These are phyloP conservation scores for Tortrix viridana DNA, from an alignment of 2,888 invertebrate species.

Conservation along the genomic window DNA sequence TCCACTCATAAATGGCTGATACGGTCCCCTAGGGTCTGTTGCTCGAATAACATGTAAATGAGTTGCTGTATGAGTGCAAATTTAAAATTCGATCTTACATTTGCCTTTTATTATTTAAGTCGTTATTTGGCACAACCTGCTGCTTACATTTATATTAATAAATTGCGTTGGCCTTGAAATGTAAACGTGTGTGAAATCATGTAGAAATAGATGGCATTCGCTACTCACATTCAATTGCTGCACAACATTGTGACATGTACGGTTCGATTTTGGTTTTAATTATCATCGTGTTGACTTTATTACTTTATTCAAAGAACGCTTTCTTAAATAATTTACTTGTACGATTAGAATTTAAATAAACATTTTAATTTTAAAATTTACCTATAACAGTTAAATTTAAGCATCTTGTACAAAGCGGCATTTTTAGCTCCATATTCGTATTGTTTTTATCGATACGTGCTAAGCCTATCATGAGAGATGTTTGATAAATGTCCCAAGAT, in stretches of 20 bases:
- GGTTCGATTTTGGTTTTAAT: too few relatives aligned
- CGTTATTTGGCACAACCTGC: constrained; percentile 2
- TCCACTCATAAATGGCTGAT: constrained; percentile 82
- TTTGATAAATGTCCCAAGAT: constrained; percentile 48
- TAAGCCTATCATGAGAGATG: constrained; percentile 39
- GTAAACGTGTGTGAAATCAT: too few relatives aligned
- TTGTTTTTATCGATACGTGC: constrained; percentile 36
- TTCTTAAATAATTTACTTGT: too few relatives aligned
- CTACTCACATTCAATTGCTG: too few relatives aligned
- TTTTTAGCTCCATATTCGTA: constrained; percentile 10
- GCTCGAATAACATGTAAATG: constrained; percentile 83
- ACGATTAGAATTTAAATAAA: too few relatives aligned
- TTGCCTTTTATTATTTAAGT: constrained; percentile 8
- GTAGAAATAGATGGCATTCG: too few relatives aligned
- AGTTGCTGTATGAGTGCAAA: constrained; percentile 70
- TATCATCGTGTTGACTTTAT: too few relatives aligned
- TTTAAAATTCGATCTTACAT: constrained; percentile 58
- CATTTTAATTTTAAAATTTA: too few relatives aligned
- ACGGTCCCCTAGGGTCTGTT: constrained; percentile 80
- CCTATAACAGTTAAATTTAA: neutral
- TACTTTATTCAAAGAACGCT: too few relatives aligned
- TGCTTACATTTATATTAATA: neutral
- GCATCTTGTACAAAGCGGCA: neutral
- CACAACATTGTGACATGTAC: too few relatives aligned
- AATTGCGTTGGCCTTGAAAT: neutral